phyloP scores from a whole-genome alignment of 64 coral and sea anemone genomes.

The Montipora cactus region DNA sequence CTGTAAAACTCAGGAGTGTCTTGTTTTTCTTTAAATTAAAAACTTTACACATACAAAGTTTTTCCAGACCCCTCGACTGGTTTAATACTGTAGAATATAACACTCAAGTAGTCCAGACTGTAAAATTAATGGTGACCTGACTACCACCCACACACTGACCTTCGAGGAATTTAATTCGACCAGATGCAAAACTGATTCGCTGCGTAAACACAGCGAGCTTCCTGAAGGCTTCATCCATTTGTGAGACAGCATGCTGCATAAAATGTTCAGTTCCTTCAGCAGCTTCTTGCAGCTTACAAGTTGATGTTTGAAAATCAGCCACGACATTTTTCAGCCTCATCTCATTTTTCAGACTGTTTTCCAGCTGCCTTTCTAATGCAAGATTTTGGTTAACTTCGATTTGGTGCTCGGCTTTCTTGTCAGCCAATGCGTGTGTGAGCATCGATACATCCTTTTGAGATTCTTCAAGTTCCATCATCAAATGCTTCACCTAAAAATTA shows the following conservation, averaged over 20 bases:
- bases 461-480: constrained; percentile 60
- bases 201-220: constrained; percentile 71
- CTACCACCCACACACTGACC: constrained; percentile 33
- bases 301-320: constrained; percentile 7
- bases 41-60: too few relatives aligned
- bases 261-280: constrained; percentile 36
- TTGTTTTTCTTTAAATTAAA: too few relatives aligned
- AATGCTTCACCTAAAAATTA: constrained; percentile 55
- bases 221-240: constrained; percentile 72
- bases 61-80: too few relatives aligned
- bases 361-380: constrained; percentile 54
- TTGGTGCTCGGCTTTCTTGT: constrained; percentile 88
- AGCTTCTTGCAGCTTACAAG: neutral
- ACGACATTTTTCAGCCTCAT: constrained; percentile 43
- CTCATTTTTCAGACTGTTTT: constrained; percentile 38
- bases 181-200: constrained; percentile 82
- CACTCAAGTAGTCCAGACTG: neutral
- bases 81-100: too few relatives aligned
- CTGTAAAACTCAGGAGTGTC: too few relatives aligned
- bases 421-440: constrained; percentile 53
- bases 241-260: constrained; percentile 1
- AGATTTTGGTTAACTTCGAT: constrained; percentile 72
- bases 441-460: constrained; percentile 35
- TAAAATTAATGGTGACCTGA: too few relatives aligned
- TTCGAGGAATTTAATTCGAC: constrained; percentile 87